phyloP scores from a whole-genome alignment of 2,113 vertebrate species.

The Sterna hirundo region DNA sequence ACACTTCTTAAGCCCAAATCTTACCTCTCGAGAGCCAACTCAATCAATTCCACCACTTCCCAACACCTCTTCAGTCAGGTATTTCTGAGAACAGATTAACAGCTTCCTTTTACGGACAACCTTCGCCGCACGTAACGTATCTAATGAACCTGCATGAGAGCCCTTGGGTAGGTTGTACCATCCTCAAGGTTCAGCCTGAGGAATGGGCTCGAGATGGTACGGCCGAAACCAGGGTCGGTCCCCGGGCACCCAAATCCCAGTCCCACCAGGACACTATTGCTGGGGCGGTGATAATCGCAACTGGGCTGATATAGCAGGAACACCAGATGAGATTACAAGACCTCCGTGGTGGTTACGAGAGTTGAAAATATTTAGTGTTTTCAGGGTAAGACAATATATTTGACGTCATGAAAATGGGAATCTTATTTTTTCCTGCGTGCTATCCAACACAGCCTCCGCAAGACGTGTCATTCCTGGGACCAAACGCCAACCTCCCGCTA shows the following conservation, averaged over 20 bases:
- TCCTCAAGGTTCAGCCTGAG: neutral
- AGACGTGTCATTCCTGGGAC: neutral
- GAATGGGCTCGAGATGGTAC: fast-evolving
- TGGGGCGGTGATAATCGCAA: fast-evolving
- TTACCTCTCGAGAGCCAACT: neutral
- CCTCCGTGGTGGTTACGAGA: fast-evolving
- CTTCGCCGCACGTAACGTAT: fast-evolving
- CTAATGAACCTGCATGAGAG: fast-evolving
- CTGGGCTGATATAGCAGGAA: neutral
- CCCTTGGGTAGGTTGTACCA: neutral
- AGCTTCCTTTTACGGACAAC: neutral
- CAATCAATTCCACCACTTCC: neutral
- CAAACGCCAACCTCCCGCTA: neutral
- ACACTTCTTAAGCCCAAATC: neutral
- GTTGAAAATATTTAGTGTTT: neutral
- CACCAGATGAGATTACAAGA: neutral
- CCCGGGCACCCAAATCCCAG: fast-evolving
- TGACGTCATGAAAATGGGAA: neutral
- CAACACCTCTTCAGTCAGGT: neutral
- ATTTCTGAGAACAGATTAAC: neutral
- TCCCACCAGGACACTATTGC: neutral
- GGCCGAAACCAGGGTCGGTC: neutral
- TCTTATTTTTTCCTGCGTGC: neutral
- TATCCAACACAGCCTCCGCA: neutral
- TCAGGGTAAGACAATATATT: neutral